These are phyloP conservation scores for Cryptoleucopteryx plumbea DNA, from an alignment of 2,113 vertebrate genomes.

Conservation along the genomic window DNA sequence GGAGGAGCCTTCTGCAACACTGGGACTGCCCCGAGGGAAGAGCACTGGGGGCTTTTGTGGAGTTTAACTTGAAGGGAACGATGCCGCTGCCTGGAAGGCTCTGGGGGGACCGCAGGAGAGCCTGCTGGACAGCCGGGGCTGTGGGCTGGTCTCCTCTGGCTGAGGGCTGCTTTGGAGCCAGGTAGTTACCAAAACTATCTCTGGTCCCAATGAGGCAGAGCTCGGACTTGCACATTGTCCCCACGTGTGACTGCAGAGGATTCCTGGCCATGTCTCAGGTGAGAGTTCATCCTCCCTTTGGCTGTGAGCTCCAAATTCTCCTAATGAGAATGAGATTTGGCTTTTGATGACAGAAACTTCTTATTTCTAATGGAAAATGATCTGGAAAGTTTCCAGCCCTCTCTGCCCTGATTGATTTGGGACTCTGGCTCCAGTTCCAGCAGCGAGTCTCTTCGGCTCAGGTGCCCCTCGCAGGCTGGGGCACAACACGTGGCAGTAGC, in stretches of 20 bases:
- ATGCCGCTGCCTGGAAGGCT: not conserved
- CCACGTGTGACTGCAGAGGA: not conserved
- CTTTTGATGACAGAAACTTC: not conserved
- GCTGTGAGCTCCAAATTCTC: not conserved
- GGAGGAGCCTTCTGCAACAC: slow-evolving; percentile 4
- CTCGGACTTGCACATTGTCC: not conserved
- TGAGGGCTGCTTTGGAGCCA: not conserved
- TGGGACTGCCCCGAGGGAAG: not conserved
- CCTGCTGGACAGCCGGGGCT: not conserved
- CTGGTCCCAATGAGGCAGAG: not conserved
- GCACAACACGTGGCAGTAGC: not conserved
- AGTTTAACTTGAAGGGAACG: not conserved
- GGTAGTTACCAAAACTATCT: not conserved
- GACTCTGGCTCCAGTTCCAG: not conserved
- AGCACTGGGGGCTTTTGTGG: not conserved
- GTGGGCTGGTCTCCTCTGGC: not conserved
- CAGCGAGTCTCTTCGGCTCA: fast-evolving
- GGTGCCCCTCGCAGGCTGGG: not conserved
- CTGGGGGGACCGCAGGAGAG: fast-evolving
- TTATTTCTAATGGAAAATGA: not conserved
- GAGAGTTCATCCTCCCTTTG: not conserved
- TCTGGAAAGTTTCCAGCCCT: not conserved
- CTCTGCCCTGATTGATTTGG: not conserved
- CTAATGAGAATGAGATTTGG: not conserved
- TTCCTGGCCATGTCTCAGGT: not conserved